Conservation (phyloP, 2,797 vertebrate species). For the Gadopsis marmoratus region DNA sequence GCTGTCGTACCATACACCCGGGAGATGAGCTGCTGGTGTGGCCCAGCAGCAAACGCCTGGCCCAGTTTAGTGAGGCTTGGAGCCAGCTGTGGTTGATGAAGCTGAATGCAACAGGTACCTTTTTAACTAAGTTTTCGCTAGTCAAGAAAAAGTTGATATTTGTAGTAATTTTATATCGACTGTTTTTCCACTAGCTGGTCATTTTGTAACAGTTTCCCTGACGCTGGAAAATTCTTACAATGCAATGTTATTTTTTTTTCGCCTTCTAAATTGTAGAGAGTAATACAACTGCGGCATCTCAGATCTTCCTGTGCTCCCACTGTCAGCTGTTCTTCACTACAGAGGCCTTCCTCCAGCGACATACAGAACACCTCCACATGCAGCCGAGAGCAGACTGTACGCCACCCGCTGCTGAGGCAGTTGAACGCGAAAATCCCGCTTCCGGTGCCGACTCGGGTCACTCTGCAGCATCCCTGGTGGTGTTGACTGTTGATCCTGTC, state of each 20-base stretch:
- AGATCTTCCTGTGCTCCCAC: slow-evolving; percentile 76
- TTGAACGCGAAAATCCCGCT: slow-evolving; percentile 16
- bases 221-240: background rate
- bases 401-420: slow-evolving; percentile 30
- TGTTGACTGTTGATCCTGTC: slow-evolving; percentile 25
- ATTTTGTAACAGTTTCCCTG: no score
- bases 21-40: slow-evolving; percentile 95
- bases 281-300: slow-evolving; percentile 25
- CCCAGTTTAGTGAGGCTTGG: slow-evolving; percentile 76
- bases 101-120: slow-evolving; percentile 73
- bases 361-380: slow-evolving; percentile 73
- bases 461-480: slow-evolving; percentile 21
- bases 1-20: slow-evolving; percentile 88
- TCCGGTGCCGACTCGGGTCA: background rate
- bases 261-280: slow-evolving; percentile 58
- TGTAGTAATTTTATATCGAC: no score
- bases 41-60: slow-evolving; percentile 90
- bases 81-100: slow-evolving; percentile 79
- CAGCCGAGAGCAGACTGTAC: slow-evolving; percentile 33
- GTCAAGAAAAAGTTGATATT: background rate
- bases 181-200: background rate
- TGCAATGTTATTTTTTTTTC: background rate
- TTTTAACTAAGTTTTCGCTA: background rate
- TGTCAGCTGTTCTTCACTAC: slow-evolving; percentile 84
- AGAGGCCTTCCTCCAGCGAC: slow-evolving; percentile 81